Base-by-base conservation (phyloP, 2,797 vertebrate species). In the Mormyrops attenuatus region DNA sequence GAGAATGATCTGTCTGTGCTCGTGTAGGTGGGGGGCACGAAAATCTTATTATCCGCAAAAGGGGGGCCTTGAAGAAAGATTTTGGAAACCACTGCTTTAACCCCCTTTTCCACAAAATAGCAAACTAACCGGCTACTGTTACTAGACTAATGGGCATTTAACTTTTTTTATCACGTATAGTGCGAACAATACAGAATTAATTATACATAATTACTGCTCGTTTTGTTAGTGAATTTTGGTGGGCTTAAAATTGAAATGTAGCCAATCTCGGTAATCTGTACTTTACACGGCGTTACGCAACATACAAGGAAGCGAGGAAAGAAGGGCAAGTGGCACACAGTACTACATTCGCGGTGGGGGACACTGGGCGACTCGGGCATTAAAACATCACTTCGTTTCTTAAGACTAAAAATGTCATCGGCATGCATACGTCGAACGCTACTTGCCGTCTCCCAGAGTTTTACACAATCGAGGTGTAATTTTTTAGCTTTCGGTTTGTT, bases 341-440 rank as follows among this genome's bases (percentile, higher is more conserved):
- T 6, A 20, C 38, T 80, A 30, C 69, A 17, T 38, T 41, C 13
- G 69, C 73, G 5, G 5, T 20, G 17, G 34, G 22, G 73, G 38
- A 80, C 34, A n/a, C 6, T 17, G 5, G 15, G 2, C 15, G 2
- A 41, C 38, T 80, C 15, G 17, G 7, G 17, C 38, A 8, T 17
- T 44, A 26, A 22, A 50, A 50, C 17, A 85, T 26, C 13, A 22
- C 22, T 84, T 85, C 20, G 17, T 49, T 50, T 41, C n/a, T 47
- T 50, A 26, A 85, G 44, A n/a, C 47, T 47, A 50, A 85, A 90
- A n/a, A 89, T 90, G 89, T 89, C 89, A 34, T 57, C 52, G 22
- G 66, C 73, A 63, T 73, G 66, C 20, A 20, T 47, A 44, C 34
- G 85, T 34, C 13, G n/a, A 3, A 87, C 52, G 82, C 47, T 84